phyloP scores from a whole-genome alignment of 2,888 invertebrate species.

The Drosophila infuscata region DNA sequence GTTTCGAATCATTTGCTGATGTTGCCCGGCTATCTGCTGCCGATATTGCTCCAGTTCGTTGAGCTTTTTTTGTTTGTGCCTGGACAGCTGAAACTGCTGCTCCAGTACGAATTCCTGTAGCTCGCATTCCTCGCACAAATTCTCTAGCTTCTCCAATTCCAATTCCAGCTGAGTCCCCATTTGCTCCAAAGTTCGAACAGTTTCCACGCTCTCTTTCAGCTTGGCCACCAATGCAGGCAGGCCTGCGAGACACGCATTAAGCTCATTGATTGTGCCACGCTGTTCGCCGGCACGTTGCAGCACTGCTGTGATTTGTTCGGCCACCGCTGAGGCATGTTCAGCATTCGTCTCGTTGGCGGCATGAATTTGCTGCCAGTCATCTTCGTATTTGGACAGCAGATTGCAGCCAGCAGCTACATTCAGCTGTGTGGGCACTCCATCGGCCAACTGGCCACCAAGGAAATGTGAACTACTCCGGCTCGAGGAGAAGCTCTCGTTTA shows the following conservation, averaged over 20 bases:
- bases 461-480: conserved; percentile 54
- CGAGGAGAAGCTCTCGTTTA: conserved; percentile 50
- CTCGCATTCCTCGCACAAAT: conserved; percentile 88
- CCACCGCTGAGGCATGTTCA: conserved; percentile 85
- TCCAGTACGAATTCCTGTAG: conserved; percentile 88
- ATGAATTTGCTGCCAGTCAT: conserved; percentile 88
- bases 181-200: conserved; percentile 85
- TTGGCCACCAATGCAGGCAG: conserved; percentile 83
- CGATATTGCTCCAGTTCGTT: conserved; percentile 86
- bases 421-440: conserved; percentile 78
- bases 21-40: conserved; percentile 87
- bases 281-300: conserved; percentile 74
- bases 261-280: conserved; percentile 75
- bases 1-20: conserved; percentile 86
- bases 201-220: conserved; percentile 83
- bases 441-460: conserved; percentile 45
- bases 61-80: conserved; percentile 88
- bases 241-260: conserved; percentile 75
- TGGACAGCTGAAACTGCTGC: conserved; percentile 88
- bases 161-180: conserved; percentile 87
- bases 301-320: conserved; percentile 85
- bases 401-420: conserved; percentile 88
- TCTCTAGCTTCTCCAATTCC: conserved; percentile 87
- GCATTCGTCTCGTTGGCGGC: conserved; percentile 88
- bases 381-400: conserved; percentile 88